Conservation (phyloP, 1,140 invertebrate genomes). For the Dendroctonus ponderosae region DNA sequence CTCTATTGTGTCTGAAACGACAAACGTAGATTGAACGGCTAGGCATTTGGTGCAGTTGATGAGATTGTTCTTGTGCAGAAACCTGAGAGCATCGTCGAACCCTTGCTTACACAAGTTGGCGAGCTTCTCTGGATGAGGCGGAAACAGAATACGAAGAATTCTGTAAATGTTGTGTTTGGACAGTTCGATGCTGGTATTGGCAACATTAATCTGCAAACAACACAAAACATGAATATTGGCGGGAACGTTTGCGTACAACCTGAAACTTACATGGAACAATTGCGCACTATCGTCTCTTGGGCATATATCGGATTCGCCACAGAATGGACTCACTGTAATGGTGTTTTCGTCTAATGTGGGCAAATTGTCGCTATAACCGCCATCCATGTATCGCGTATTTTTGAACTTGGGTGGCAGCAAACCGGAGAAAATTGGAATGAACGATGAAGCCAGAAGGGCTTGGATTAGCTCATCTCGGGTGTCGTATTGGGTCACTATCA, state of each 20-base stretch:
- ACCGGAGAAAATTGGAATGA: conserved; percentile 96
- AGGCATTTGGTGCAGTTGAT: conserved; percentile 83
- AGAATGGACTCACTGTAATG: conserved; percentile 95
- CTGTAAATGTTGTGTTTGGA: conserved; percentile 91
- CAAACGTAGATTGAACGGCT: conserved; percentile 77
- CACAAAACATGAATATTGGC: conserved; percentile 4
- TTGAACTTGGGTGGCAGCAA: conserved; percentile 85
- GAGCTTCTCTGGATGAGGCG: conserved; percentile 87
- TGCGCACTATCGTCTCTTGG: conserved; percentile 86
- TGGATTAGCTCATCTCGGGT: conserved; percentile 85
- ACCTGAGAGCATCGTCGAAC: conserved; percentile 93
- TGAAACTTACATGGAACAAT: conserved; percentile 70
- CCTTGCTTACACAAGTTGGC: conserved; percentile 97
- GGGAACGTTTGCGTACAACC: too few relatives aligned
- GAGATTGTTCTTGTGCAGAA: conserved; percentile 87
- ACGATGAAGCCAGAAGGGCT: conserved; percentile 90
- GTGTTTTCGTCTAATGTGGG: conserved; percentile 92
- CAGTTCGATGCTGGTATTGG: conserved; percentile 93
- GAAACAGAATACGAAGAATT: conserved; percentile 88
- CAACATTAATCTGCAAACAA: conserved; percentile 75
- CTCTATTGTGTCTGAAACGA: conserved; percentile 67
- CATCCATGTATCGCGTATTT: conserved; percentile 93
- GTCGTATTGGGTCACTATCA: conserved; percentile 36
- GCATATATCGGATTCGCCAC: conserved; percentile 97
- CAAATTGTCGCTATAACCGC: conserved; percentile 94